Percentiles rank a stretch among this genome's conserved stretches.
Conservation (phyloP, 2,888 invertebrate genomes). For the Philonicus albiceps region DNA sequence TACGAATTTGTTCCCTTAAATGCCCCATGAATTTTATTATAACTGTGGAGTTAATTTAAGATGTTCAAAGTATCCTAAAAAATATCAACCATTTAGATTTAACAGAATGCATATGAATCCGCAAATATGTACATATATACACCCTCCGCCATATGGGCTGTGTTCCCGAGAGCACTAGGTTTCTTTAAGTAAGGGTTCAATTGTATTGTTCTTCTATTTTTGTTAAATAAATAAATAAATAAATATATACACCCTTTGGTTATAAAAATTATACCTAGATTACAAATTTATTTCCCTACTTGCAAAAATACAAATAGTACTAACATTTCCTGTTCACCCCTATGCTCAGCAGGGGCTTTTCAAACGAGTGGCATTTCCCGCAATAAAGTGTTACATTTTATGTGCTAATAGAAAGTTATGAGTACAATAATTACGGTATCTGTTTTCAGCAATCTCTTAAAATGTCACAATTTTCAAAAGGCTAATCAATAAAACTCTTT, state of each 20-base stretch:
- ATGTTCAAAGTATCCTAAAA: no score
- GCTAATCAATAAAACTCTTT: constrained; percentile 28
- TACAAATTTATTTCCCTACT: not conserved
- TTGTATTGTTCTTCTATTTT: no score
- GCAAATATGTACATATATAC: no score
- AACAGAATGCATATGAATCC: no score
- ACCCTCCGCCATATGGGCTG: no score
- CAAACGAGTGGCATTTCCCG: not conserved
- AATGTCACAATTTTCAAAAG: constrained; percentile 21
- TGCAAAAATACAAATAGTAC: not conserved
- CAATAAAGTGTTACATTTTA: constrained; percentile 47
- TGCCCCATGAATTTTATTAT: no score
- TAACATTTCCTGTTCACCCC: not conserved
- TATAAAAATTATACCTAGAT: not conserved
- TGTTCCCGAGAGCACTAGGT: no score
- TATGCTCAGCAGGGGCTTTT: constrained; percentile 3
- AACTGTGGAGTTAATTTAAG: no score
- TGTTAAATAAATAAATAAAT: no score
- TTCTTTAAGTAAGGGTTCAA: no score
- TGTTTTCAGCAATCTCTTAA: constrained; percentile 1
- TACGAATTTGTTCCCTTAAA: no score
- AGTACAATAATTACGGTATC: constrained; percentile 37
- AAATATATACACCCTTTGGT: not conserved
- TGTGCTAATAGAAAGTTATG: constrained; percentile 45
- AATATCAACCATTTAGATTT: no score